Evolutionary conservation across 2,113 vertebrate genomes (phyloP), one percentile per base, ranked within the genome.

Genomic region (Cryptomyrus ogoouensis): DNA sequence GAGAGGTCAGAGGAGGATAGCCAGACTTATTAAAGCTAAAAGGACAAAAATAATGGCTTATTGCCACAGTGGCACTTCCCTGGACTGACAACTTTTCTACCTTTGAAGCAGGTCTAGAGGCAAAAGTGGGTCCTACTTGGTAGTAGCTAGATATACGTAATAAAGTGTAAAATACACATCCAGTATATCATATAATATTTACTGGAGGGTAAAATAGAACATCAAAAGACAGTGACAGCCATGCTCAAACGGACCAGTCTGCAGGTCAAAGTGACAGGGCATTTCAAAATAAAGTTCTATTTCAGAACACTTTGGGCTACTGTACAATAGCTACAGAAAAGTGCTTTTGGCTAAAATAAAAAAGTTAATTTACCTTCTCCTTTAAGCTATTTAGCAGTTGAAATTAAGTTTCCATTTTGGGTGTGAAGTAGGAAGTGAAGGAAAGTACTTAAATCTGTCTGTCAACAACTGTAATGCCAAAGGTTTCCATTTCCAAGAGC

Each of bases 381-480:
- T 35, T 17, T 80, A 39, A 42, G 88, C 70, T 84, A 83, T 89
- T 91, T 90, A 88, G 39, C 90, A 84, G 74, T 77, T 90, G 70
- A 77, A 39, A 77, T 77, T 39, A 77, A 39, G 74, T 80, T 80
- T 80, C 74, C 74, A 35, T 84, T 90, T 31, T 56, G 89, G 87
- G 86, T 77, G 90, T 88, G 90, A 91, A 77, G 35, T 53, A 58
- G 74, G 83, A 80, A 85, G 90, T 88, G 89, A 91, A 84, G 35
- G 70, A 58, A 46, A 86, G 87, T 89, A 90, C 88, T 70, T 85
- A 88, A 53, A 87, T 90, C 88, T 91, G 52, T 89, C 91, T 89
- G 90, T 90, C 91, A 66, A 85, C 66, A 46, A 87, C 88, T 90
- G 89, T 90, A 53, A 85, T 90, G 83, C 10, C 58, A 42, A 90